Evolutionary conservation across 2,113 vertebrate species (phyloP).

Genomic region (Myrmecobius fasciatus): DNA sequence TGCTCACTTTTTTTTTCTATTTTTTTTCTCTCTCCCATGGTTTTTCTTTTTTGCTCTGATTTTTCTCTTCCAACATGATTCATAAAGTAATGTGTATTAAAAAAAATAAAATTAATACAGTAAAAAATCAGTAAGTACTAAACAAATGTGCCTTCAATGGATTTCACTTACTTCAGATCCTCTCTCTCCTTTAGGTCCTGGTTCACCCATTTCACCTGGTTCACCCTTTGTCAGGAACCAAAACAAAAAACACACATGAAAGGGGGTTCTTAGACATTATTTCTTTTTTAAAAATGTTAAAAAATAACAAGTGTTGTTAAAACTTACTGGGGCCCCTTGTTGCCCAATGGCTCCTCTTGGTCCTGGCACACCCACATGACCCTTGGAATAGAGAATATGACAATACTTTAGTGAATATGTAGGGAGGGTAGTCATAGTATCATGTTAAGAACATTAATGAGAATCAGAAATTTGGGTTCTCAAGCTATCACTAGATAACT

Average conservation of each 20-base stretch:
- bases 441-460: background rate
- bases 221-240: constrained; percentile 88
- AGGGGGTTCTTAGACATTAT: constrained; percentile 27
- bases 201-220: constrained; percentile 88
- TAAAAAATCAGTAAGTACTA: no score
- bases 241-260: constrained; percentile 57
- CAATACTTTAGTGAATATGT: background rate
- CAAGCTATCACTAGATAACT: background rate
- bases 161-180: constrained; percentile 88
- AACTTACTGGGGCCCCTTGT: constrained; percentile 94
- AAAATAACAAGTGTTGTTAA: constrained; percentile 61
- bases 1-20: no score
- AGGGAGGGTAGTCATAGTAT: background rate
- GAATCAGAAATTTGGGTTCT: background rate
- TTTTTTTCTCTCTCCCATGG: no score
- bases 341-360: constrained; percentile 91
- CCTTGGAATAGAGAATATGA: constrained; percentile 85
- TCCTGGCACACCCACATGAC: constrained; percentile 89
- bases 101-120: no score
- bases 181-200: constrained; percentile 91
- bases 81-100: no score
- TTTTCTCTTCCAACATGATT: no score
- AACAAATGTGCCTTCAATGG: constrained; percentile 6
- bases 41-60: no score
- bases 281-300: constrained; percentile 24